Percentiles rank a stretch among this genome's conserved stretches.
Conservation (phyloP, 2,797 vertebrate species). For the Acanthurus tractus region DNA sequence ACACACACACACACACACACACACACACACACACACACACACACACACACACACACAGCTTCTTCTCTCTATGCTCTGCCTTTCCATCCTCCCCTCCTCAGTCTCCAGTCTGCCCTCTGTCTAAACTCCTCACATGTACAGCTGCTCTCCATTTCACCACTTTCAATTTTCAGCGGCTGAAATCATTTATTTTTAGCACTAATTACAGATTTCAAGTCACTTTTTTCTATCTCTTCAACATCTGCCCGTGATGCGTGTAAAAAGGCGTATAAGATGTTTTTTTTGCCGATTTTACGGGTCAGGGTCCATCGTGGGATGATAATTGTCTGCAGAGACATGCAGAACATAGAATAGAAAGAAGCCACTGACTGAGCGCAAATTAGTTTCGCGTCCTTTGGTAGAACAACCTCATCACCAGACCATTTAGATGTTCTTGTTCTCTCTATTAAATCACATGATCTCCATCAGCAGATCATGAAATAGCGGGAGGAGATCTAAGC, state of each 20-base stretch:
- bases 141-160: constrained; percentile 14
- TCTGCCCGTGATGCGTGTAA: constrained; percentile 11
- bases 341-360: background rate
- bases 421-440: background rate
- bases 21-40: background rate
- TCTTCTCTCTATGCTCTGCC: background rate
- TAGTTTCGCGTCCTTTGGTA: background rate
- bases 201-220: constrained; percentile 26
- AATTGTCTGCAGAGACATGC: background rate
- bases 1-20: background rate
- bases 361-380: too few relatives aligned
- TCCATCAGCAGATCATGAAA: background rate
- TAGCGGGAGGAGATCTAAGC: background rate
- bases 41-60: background rate
- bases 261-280: background rate
- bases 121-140: constrained; percentile 11
- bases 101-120: background rate
- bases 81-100: background rate
- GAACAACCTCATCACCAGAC: background rate
- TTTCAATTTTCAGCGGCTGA: constrained; percentile 41
- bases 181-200: constrained; percentile 21
- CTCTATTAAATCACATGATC: background rate
- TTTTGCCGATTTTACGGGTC: too few relatives aligned
- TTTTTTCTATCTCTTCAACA: constrained; percentile 29
- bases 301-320: background rate